Evolutionary conservation across 2,113 vertebrate species (phyloP).

Genomic region (Jaculus jaculus): DNA sequence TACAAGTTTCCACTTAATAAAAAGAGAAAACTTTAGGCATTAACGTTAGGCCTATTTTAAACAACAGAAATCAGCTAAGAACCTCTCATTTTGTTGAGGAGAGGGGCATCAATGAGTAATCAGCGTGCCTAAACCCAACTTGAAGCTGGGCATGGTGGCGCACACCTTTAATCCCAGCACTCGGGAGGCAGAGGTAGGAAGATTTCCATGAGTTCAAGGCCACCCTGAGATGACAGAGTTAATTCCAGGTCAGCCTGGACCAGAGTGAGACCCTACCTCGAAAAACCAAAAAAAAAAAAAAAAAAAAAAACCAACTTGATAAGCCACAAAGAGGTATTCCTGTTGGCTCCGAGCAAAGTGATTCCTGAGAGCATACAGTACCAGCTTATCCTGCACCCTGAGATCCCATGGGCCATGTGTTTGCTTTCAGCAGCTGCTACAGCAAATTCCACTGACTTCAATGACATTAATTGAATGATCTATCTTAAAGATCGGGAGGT

Average conservation of each 20-base stretch:
- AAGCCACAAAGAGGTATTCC: background rate
- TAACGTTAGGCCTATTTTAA: background rate
- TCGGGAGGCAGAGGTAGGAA: too few species aligned
- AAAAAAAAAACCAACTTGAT: fast-evolving
- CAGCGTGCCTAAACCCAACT: background rate
- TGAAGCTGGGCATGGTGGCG: too few species aligned
- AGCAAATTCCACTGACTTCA: background rate
- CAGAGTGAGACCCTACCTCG: too few species aligned
- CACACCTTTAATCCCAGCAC: too few species aligned
- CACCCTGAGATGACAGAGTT: too few species aligned
- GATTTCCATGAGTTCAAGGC: too few species aligned
- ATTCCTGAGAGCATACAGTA: background rate
- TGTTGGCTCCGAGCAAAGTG: fast-evolving
- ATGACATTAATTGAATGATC: background rate
- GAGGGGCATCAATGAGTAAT: background rate
- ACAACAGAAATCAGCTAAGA: background rate
- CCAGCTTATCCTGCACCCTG: fast-evolving
- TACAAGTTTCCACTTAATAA: too few species aligned
- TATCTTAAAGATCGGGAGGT: background rate
- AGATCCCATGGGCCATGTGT: background rate
- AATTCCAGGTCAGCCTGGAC: too few species aligned
- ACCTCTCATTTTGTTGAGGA: background rate
- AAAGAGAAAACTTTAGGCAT: background rate
- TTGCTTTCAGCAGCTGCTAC: fast-evolving
- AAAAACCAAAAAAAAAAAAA: too few species aligned